These are phyloP conservation scores for Neopelma chrysocephalum DNA, from an alignment of 2,797 vertebrate genomes.

Conservation along the genomic window DNA sequence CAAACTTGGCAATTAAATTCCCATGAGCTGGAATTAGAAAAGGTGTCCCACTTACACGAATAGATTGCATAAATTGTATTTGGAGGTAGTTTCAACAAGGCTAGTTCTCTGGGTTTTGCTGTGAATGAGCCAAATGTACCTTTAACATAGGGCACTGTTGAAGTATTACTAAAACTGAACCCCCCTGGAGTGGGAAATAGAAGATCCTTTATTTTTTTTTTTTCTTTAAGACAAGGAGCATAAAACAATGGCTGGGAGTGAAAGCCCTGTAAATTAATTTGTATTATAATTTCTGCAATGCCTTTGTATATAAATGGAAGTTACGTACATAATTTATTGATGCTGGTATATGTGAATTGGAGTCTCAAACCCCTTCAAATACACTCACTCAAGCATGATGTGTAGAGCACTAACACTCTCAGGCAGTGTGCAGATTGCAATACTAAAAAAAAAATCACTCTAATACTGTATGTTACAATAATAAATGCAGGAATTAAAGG, in stretches of 20 bases:
- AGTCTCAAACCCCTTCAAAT: constrained; percentile 68
- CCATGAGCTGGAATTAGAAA: constrained; percentile 46
- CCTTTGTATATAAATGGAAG: constrained; percentile 77
- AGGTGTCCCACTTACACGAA: constrained; percentile 36
- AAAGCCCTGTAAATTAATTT: constrained; percentile 66
- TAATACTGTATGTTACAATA: constrained; percentile 80
- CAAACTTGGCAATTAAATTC: constrained; percentile 47
- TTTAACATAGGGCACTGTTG: not conserved
- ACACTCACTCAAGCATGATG: constrained; percentile 70
- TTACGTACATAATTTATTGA: constrained; percentile 80
- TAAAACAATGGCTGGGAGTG: constrained; percentile 65
- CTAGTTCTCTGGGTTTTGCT: not conserved
- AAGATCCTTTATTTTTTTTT: not conserved
- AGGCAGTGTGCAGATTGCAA: constrained; percentile 76
- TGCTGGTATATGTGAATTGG: constrained; percentile 70
- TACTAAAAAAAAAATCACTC: constrained; percentile 71
- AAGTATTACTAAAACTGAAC: not conserved
- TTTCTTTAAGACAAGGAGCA: not conserved
- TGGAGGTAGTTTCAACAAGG: not conserved
- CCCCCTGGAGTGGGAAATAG: not conserved
- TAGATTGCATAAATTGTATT: constrained; percentile 21
- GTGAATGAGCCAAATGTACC: not conserved
- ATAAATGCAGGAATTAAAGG: constrained; percentile 86
- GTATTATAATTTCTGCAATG: constrained; percentile 37
- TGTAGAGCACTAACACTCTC: constrained; percentile 76